phyloP scores from a whole-genome alignment of 2,113 vertebrate genomes.

The Motacilla tschutschensis region DNA sequence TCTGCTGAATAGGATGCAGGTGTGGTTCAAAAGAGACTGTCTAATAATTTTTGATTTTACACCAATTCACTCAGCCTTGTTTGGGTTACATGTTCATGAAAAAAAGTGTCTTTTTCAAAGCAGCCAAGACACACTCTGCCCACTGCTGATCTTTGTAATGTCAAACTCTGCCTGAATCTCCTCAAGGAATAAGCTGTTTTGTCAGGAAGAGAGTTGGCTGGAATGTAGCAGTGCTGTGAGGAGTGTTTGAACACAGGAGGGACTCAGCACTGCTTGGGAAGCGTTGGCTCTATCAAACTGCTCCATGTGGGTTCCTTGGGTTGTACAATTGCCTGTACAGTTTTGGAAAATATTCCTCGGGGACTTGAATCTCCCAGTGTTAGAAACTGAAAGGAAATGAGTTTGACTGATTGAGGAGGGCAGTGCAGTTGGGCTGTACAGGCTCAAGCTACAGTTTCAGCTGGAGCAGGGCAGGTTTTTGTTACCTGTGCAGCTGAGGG shows the following conservation, averaged over 20 bases:
- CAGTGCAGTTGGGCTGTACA: not conserved
- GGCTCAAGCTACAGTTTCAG: not conserved
- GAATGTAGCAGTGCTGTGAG: not conserved
- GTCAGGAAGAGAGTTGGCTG: not conserved
- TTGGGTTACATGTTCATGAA: not conserved
- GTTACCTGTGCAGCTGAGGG: not conserved
- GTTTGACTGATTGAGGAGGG: not conserved
- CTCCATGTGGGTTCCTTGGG: not conserved
- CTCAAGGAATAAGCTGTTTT: not conserved
- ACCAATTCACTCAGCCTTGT: not conserved
- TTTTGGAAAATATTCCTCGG: not conserved
- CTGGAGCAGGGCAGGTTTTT: not conserved
- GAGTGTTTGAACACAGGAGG: not conserved
- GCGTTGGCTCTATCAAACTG: not conserved
- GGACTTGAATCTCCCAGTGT: not conserved
- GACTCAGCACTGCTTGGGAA: not conserved
- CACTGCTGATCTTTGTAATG: not conserved
- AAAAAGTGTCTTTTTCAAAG: not conserved
- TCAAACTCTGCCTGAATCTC: not conserved
- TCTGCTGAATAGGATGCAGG: not conserved
- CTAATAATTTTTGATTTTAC: not conserved
- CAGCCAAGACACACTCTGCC: not conserved
- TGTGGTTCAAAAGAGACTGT: not conserved
- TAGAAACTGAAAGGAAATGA: not conserved
- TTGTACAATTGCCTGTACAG: not conserved